These are phyloP conservation scores for Eufriesea mexicana DNA, from an alignment of 1,140 invertebrate species.

Conservation along the genomic window DNA sequence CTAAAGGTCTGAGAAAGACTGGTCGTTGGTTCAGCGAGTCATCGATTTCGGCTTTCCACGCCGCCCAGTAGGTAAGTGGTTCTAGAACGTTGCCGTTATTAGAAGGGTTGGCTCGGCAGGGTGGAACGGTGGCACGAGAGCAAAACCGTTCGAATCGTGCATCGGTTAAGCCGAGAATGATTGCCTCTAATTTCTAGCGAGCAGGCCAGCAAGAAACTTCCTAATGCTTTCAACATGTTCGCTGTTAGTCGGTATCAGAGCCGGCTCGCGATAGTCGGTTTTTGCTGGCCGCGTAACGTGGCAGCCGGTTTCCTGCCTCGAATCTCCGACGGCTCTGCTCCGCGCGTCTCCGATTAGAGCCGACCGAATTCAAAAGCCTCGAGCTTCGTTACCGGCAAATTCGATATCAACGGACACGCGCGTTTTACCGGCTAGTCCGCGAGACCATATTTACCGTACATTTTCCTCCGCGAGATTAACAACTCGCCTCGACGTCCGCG, in stretches of 20 bases:
- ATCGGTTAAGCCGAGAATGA: constrained; percentile 78
- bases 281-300: constrained; percentile 36
- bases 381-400: constrained; percentile 50
- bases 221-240: constrained; percentile 78
- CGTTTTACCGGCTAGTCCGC: constrained; percentile 32
- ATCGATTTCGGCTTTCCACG: constrained; percentile 10
- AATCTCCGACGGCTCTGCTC: constrained; percentile 19
- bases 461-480: constrained; percentile 55
- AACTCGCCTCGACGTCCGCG: constrained; percentile 31
- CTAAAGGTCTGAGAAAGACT: not conserved
- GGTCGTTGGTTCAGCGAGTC: not conserved
- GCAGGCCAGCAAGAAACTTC: constrained; percentile 73
- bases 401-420: constrained; percentile 24
- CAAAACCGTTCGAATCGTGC: constrained; percentile 73
- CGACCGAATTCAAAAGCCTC: constrained; percentile 31
- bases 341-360: constrained; percentile 33
- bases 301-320: not conserved
- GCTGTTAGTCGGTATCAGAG: constrained; percentile 63
- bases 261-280: constrained; percentile 40
- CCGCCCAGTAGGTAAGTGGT: not conserved
- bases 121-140: constrained; percentile 12
- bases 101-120: constrained; percentile 34
- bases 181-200: constrained; percentile 77
- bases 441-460: constrained; percentile 45
- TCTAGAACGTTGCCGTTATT: constrained; percentile 41